Conservation (phyloP, 2,888 invertebrate species). For the Diabrotica balteata region DNA sequence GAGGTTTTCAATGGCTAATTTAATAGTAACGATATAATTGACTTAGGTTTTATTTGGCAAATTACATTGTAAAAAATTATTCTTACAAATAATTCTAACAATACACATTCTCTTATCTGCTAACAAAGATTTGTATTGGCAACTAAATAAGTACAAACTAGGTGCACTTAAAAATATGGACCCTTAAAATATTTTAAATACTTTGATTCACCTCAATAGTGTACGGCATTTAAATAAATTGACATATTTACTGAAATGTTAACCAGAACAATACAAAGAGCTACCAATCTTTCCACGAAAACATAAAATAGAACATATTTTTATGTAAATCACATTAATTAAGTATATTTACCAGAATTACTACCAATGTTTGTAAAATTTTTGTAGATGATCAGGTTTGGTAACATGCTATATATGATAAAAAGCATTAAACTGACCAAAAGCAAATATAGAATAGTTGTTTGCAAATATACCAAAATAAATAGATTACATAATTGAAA, state of each 20-base stretch:
- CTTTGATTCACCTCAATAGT: conserved; percentile 35
- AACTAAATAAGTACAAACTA: conserved; percentile 31
- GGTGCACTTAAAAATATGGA: conserved; percentile 41
- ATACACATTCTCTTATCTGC: conserved; percentile 29
- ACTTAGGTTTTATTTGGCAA: conserved; percentile 55
- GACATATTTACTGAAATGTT: not conserved
- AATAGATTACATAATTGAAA: too few relatives aligned
- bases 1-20: not conserved
- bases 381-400: too few relatives aligned
- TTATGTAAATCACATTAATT: too few relatives aligned
- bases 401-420: too few relatives aligned
- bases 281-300: too few relatives aligned
- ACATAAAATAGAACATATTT: too few relatives aligned
- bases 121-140: conserved; percentile 32
- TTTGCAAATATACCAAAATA: too few relatives aligned
- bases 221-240: conserved; percentile 32
- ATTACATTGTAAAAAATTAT: conserved; percentile 49
- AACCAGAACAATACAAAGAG: too few relatives aligned
- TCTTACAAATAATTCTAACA: conserved; percentile 42
- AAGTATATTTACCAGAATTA: too few relatives aligned
- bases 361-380: too few relatives aligned
- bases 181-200: conserved; percentile 44
- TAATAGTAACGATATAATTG: conserved; percentile 44
- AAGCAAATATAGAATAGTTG: too few relatives aligned
- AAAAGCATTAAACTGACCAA: too few relatives aligned